Base-by-base conservation (phyloP, 2,888 invertebrate genomes). In the Orthosia gracilis region DNA sequence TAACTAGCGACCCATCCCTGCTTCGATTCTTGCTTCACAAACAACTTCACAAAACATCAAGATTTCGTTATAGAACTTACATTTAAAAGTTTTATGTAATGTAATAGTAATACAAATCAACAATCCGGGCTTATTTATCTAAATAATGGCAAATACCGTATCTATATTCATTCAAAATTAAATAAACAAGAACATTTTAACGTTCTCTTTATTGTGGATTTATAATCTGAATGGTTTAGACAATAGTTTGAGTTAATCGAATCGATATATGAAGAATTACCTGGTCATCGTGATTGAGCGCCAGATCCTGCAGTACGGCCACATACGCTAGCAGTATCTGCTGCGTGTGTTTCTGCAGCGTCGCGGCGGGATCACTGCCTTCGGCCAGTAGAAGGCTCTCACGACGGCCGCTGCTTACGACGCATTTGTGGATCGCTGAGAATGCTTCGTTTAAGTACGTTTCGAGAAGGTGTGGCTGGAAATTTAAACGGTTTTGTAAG, bases 311-410 rank as follows among this genome's bases (percentile, higher is more conserved):
- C 81, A 99, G 95, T 74, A 98, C 98, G 73, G 97, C 96, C 69
- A 97, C 97, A 86, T 97, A 98, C 0, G 97, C 96, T 4, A 96
- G 94, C 57, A 98, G 94, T 72, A 97, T 97, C 78, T 97, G 97
- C 87, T 98, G 97, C 66, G 97, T 91, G 92, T 92, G 90, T 79
- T 92, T 86, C 90, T 96, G 87, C 89, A 97, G 79, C 86, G 86
- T 73, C 7, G 84, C 84, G 7, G 91, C 85, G 0, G 95, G 92
- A n/a, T 92, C 95, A 40, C 89, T 78, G 59, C 91, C 92, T 87
- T 90, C 96, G 84, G 93, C 93, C 5, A 97, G 89, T 57, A 97
- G 74, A 79, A 92, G 80, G 84, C 89, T 92, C 94, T 92, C 97
- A 83, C 94, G 90, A 21, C 95, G 92, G 1, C 95, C 96, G 65